Base-by-base conservation (phyloP, 2,888 invertebrate species). In the Platypus cylindrus region DNA sequence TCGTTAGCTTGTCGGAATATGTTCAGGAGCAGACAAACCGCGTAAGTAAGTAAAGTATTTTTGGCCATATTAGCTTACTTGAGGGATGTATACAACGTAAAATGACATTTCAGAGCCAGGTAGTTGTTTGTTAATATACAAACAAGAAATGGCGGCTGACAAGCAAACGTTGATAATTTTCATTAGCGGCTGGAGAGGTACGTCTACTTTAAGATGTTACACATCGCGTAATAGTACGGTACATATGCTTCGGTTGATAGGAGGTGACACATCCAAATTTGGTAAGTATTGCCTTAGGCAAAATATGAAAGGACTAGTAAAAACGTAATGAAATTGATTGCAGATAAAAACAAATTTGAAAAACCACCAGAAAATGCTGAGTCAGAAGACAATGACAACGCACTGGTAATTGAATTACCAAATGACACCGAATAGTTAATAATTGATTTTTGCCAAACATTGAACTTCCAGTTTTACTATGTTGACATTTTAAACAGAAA, bases 141-240 rank as follows among this genome's bases (percentile, higher is more conserved):
- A 63, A 40, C 67, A 68, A 42, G 57, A 64, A 36, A 52, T 54
- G 29, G 51, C 53, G 24, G 55, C 57, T 4, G 70, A 70, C 32
- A 50, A 55, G 20, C 60, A 56, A 1, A 50, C 55, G 3, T 65
- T 76, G 30, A 62, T 70, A 3, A 64, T 90, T 30, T 71, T 73
- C 22, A 63, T 89, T 39, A 87, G 86, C 30, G 94, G 93, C 0
- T 95, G 95, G 94, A 75, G 86, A 41, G 94, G 94, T 3, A 82
- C 78, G 8, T 75, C 76, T 40, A 86, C 90, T 0, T 65, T 93
- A 13, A 69, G 91, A 11, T 89, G 89, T 0, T 95, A 94, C 63
- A 83, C 93, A 18, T 78, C 87, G 15, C 70, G 76, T 17, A 73
- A 79, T 36, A 90, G 89, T 56, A 77, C 89, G 1, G 72, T 89